Evolutionary conservation across 2,797 vertebrate genomes (phyloP).

Genomic region (Muraenolepis orangiensis): DNA sequence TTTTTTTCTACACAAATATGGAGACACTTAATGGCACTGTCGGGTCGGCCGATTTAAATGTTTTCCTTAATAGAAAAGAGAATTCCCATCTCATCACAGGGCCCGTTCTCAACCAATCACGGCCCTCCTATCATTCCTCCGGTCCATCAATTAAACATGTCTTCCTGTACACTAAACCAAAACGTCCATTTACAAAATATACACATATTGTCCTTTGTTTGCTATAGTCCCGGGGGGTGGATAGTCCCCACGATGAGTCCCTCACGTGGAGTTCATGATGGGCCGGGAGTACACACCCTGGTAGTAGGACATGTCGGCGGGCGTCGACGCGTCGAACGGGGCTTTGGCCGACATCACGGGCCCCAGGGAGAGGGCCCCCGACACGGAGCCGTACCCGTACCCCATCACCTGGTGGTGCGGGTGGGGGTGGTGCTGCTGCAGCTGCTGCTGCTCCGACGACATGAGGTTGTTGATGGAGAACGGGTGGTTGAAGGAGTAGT

Average conservation of each 20-base stretch:
- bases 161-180: too few relatives aligned
- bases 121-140: too few relatives aligned
- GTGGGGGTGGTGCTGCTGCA: slow-evolving; percentile 83
- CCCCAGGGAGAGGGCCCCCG: slow-evolving; percentile 79
- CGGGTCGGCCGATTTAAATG: too few relatives aligned
- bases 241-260: not conserved
- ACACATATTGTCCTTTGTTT: too few relatives aligned
- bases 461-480: slow-evolving; percentile 95
- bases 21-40: slow-evolving; percentile 58
- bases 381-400: slow-evolving; percentile 80
- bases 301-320: slow-evolving; percentile 81
- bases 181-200: too few relatives aligned
- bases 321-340: slow-evolving; percentile 72
- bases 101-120: too few relatives aligned
- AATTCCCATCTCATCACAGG: too few relatives aligned
- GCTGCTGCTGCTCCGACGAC: slow-evolving; percentile 82
- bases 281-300: slow-evolving; percentile 82
- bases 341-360: slow-evolving; percentile 79
- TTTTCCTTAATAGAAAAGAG: not conserved
- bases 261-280: slow-evolving; percentile 79
- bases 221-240: too few relatives aligned
- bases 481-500: slow-evolving; percentile 90
- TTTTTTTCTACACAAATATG: slow-evolving; percentile 71
- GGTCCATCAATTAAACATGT: too few relatives aligned
- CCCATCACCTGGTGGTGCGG: slow-evolving; percentile 85